A percentile compares a stretch with the other conserved stretches of the same genome.
These are phyloP conservation scores for Bovichtus variegatus DNA, from an alignment of 2,797 vertebrate species.

Conservation along the genomic window DNA sequence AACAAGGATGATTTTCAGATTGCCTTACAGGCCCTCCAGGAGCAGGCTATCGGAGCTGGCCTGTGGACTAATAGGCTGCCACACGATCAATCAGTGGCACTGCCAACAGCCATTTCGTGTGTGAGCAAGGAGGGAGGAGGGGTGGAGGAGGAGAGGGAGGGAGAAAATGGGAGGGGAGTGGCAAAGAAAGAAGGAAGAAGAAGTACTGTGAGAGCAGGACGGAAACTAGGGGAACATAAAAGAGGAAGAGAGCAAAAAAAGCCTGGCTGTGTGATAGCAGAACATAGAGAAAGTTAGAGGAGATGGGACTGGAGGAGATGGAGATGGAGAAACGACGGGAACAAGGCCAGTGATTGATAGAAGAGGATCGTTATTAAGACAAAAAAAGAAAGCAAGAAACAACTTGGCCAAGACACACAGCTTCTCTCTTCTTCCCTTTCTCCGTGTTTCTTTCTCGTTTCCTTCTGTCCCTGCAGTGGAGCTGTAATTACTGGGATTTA, in stretches of 20 bases:
- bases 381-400: neutral
- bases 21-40: slow-evolving; percentile 31
- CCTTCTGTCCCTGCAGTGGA: slow-evolving; percentile 35
- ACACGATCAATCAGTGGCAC: slow-evolving; percentile 56
- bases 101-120: slow-evolving; percentile 55
- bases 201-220: neutral
- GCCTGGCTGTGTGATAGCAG: neutral
- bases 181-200: neutral
- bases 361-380: neutral
- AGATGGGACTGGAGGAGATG: neutral
- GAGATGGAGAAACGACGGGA: neutral
- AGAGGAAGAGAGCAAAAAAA: neutral
- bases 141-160: neutral
- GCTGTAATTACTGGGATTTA: slow-evolving; percentile 64
- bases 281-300: neutral
- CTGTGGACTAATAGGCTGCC: slow-evolving; percentile 55
- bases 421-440: slow-evolving; percentile 4
- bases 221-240: neutral
- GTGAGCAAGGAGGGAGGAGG: slow-evolving; percentile 5
- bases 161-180: neutral
- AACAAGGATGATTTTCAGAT: slow-evolving; percentile 50
- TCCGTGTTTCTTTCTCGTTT: neutral
- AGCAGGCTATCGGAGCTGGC: slow-evolving; percentile 30
- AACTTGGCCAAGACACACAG: neutral
- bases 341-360: neutral